A percentile compares a stretch with the other conserved stretches of the same genome.
Evolutionary conservation across 2,113 vertebrate genomes (phyloP).

Genomic region (Hiodon alosoides): DNA sequence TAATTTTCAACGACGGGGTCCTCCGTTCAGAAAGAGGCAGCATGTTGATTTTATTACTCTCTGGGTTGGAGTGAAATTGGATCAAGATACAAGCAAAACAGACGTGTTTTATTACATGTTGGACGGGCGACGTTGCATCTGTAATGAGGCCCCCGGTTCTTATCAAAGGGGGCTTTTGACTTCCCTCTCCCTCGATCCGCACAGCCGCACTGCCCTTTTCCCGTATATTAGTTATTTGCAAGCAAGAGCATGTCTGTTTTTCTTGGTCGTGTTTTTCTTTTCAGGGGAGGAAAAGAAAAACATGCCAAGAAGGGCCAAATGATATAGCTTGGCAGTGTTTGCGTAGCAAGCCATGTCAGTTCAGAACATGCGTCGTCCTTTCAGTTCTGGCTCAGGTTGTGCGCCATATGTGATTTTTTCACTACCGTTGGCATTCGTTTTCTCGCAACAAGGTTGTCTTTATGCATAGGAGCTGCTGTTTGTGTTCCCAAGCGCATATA

Average conservation of each 20-base stretch:
- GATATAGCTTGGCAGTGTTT: neutral
- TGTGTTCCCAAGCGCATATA: slow-evolving; percentile 8
- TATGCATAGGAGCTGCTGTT: neutral
- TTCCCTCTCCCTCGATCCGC: neutral
- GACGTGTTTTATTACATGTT: slow-evolving; percentile 31
- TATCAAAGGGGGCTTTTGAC: slow-evolving; percentile 23
- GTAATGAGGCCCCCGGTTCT: slow-evolving; percentile 23
- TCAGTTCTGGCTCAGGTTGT: neutral
- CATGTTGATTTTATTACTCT: slow-evolving; percentile 42
- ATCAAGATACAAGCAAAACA: slow-evolving; percentile 28
- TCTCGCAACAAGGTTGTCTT: slow-evolving; percentile 21
- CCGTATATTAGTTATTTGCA: slow-evolving; percentile 1
- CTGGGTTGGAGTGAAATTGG: slow-evolving; percentile 22
- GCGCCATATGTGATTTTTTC: slow-evolving; percentile 1
- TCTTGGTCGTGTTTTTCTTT: neutral
- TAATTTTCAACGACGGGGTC: slow-evolving; percentile 46
- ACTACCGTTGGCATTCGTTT: slow-evolving; percentile 15
- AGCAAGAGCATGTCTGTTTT: neutral
- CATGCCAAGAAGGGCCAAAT: neutral
- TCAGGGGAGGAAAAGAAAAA: neutral
- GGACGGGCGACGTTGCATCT: slow-evolving; percentile 21
- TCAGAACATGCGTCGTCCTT: slow-evolving; percentile 5
- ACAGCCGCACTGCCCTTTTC: neutral
- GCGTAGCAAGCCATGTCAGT: neutral
- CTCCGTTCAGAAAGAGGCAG: slow-evolving; percentile 42